Evolutionary conservation across 2,797 vertebrate species (phyloP).

Genomic region (Falco columbarius): DNA sequence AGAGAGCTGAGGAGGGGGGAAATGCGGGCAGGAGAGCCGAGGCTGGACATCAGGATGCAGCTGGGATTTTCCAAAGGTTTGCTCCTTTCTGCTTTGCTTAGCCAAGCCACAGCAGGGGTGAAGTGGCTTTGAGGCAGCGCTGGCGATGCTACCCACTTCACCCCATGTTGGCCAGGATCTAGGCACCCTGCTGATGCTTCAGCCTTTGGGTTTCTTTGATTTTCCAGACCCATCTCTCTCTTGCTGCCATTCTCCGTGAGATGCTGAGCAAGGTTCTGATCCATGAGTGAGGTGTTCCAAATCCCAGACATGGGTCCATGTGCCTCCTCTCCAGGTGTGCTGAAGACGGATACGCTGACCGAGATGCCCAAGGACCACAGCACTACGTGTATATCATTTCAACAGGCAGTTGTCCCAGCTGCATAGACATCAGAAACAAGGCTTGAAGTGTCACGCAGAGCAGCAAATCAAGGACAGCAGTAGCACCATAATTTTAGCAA

Average conservation of each 20-base stretch:
- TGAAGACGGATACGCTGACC: background rate
- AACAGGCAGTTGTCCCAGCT: background rate
- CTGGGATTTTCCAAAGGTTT: background rate
- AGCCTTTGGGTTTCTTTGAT: background rate
- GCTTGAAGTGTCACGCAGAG: background rate
- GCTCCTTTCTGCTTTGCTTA: background rate
- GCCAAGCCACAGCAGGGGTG: background rate
- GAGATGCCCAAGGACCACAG: background rate
- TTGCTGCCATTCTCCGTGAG: rapidly evolving
- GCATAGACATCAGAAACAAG: background rate
- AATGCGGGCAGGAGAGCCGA: rapidly evolving
- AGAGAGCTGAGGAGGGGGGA: background rate
- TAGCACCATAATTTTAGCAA: background rate
- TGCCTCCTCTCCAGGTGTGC: background rate
- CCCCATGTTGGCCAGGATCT: rapidly evolving
- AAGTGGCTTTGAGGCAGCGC: background rate
- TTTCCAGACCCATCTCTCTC: background rate
- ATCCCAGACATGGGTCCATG: background rate
- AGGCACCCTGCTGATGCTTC: background rate
- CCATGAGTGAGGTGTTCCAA: background rate
- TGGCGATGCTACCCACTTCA: background rate
- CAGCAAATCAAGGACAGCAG: background rate
- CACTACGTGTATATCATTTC: background rate
- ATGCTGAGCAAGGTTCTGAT: background rate
- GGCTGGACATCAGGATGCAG: background rate